Evolutionary conservation across 2,888 invertebrate genomes (phyloP).

Genomic region (Yponomeuta sedellus): DNA sequence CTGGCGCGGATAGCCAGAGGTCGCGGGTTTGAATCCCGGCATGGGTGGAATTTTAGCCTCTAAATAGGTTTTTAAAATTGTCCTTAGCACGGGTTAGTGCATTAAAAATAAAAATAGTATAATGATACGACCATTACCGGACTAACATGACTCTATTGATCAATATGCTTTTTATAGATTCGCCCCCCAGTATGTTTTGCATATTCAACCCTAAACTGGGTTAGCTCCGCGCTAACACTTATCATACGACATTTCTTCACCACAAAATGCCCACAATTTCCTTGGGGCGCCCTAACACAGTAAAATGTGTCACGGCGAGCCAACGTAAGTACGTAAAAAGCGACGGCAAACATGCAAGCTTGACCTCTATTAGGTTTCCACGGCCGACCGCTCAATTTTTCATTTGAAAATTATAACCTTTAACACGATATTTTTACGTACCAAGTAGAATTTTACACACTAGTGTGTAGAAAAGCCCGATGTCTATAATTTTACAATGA

Average conservation of each 20-base stretch:
- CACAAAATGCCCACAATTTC: background rate
- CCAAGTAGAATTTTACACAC: background rate
- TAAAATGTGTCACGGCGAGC: background rate
- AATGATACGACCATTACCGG: too few species aligned
- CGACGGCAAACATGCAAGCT: background rate
- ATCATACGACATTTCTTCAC: background rate
- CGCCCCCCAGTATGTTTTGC: background rate
- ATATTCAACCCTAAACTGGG: background rate
- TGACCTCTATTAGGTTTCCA: background rate
- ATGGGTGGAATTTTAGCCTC: too few species aligned
- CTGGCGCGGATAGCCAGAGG: too few species aligned
- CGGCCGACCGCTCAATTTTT: background rate
- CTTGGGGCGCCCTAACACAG: background rate
- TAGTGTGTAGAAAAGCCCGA: too few species aligned
- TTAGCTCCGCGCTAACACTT: background rate
- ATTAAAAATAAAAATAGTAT: too few species aligned
- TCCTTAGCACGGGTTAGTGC: too few species aligned
- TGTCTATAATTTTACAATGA: too few species aligned
- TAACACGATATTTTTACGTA: background rate
- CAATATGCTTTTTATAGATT: too few species aligned
- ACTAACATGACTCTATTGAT: too few species aligned
- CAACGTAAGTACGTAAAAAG: background rate
- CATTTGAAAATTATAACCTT: conserved; percentile 1
- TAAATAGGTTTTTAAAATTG: too few species aligned
- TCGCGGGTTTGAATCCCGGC: too few species aligned